These are phyloP conservation scores for Pomacea canaliculata DNA, from an alignment of 2,888 invertebrate genomes.

Conservation along the genomic window DNA sequence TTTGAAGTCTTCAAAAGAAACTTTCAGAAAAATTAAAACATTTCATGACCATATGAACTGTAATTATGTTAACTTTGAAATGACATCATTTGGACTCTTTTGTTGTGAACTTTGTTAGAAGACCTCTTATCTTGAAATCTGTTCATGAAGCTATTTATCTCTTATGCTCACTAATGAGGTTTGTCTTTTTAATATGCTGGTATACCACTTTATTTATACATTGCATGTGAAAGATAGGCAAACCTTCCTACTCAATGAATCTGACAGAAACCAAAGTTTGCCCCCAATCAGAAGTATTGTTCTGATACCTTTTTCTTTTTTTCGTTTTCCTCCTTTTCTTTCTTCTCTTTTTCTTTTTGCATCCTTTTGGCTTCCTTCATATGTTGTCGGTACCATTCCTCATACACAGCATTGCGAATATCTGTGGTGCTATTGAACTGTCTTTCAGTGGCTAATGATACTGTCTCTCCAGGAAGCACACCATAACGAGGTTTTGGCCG, in stretches of 20 bases:
- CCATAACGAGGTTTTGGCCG: constrained; percentile 60
- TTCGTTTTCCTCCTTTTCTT: constrained; percentile 50
- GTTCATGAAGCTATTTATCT: background rate
- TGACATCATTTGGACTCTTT: too few relatives aligned
- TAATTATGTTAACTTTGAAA: too few relatives aligned
- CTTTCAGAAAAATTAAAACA: too few relatives aligned
- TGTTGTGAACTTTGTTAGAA: too few relatives aligned
- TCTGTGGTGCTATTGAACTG: constrained; percentile 53
- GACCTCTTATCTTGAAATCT: too few relatives aligned
- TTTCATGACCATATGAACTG: too few relatives aligned
- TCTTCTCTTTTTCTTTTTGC: constrained; percentile 49
- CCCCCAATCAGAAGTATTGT: too few relatives aligned
- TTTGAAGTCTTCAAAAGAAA: too few relatives aligned
- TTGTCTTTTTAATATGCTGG: background rate
- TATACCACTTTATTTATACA: too few relatives aligned
- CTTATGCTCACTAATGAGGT: background rate
- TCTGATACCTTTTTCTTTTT: constrained; percentile 54
- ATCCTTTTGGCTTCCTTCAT: constrained; percentile 42
- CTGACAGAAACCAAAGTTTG: too few relatives aligned
- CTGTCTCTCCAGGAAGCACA: constrained; percentile 42
- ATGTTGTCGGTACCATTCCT: constrained; percentile 56
- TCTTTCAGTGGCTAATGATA: constrained; percentile 37
- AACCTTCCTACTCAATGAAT: too few relatives aligned
- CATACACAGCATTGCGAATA: constrained; percentile 56
- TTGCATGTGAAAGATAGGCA: too few relatives aligned